phyloP scores from a whole-genome alignment of 2,113 vertebrate species.

The Chloropsis cyanopogon region DNA sequence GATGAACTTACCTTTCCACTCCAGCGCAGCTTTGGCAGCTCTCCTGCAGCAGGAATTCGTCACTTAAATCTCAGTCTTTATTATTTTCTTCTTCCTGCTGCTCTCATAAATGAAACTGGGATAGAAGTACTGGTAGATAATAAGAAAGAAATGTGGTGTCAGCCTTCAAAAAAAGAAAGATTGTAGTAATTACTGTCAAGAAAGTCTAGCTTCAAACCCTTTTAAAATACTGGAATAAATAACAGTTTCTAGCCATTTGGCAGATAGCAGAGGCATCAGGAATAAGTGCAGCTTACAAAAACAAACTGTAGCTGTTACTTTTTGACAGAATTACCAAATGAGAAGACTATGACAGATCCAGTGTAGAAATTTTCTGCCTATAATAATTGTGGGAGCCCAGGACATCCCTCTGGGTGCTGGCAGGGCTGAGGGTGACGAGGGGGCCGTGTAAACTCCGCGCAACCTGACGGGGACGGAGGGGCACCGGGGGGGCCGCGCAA shows the following conservation, averaged over 20 bases:
- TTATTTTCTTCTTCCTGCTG: not conserved
- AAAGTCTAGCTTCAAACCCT: not conserved
- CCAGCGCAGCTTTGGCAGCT: not conserved
- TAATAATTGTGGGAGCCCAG: not conserved
- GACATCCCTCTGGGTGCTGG: too few relatives aligned
- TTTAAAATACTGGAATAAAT: slow-evolving; percentile 23
- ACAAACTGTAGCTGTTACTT: not conserved
- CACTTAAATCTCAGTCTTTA: not conserved
- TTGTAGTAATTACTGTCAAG: slow-evolving; percentile 41
- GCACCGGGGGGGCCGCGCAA: too few relatives aligned
- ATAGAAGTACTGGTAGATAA: slow-evolving; percentile 10
- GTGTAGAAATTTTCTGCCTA: not conserved
- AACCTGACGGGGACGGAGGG: too few relatives aligned
- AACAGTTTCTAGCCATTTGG: not conserved
- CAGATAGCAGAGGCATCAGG: not conserved
- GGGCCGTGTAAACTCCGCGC: too few relatives aligned
- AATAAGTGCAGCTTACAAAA: not conserved
- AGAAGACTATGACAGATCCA: not conserved
- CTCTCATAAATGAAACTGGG: not conserved
- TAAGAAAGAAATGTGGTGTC: slow-evolving; percentile 25
- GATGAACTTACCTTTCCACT: not conserved
- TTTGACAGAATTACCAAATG: not conserved
- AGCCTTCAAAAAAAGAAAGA: slow-evolving; percentile 42
- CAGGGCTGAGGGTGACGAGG: too few relatives aligned
- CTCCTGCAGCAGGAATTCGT: not conserved